Conservation (phyloP, 2,888 invertebrate species). For the Drosophila acutilabella region DNA sequence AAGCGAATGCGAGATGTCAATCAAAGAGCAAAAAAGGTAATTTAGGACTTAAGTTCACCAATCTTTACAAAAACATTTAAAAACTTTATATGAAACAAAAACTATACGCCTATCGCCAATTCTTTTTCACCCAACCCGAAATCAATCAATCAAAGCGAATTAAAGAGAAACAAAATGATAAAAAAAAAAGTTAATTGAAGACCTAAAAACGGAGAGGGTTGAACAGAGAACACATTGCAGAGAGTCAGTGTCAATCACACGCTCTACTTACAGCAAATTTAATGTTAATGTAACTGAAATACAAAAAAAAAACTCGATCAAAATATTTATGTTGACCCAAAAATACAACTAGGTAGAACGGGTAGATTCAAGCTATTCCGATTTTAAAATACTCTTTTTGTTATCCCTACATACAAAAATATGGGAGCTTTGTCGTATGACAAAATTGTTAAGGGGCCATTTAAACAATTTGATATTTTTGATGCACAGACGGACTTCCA, state of each 20-base stretch:
- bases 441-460: too few species aligned
- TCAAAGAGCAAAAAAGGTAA: constrained; percentile 34
- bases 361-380: too few species aligned
- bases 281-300: constrained; percentile 30
- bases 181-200: constrained; percentile 27
- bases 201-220: constrained; percentile 7
- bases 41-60: too few species aligned
- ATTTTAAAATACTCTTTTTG: too few species aligned
- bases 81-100: constrained; percentile 42
- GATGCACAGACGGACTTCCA: too few species aligned
- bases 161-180: constrained; percentile 45
- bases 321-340: constrained; percentile 74
- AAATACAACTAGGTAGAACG: constrained; percentile 6
- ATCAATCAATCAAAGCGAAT: constrained; percentile 73
- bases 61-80: constrained; percentile 45
- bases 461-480: too few species aligned
- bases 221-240: constrained; percentile 31
- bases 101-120: constrained; percentile 52
- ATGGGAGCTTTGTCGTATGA: too few species aligned
- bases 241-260: constrained; percentile 74
- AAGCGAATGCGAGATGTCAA: constrained; percentile 57
- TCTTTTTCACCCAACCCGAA: constrained; percentile 50
- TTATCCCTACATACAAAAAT: too few species aligned
- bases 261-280: constrained; percentile 79
- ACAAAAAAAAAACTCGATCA: constrained; percentile 73